Conservation (phyloP, 2,888 invertebrate genomes). For the Monopis laevigella region DNA sequence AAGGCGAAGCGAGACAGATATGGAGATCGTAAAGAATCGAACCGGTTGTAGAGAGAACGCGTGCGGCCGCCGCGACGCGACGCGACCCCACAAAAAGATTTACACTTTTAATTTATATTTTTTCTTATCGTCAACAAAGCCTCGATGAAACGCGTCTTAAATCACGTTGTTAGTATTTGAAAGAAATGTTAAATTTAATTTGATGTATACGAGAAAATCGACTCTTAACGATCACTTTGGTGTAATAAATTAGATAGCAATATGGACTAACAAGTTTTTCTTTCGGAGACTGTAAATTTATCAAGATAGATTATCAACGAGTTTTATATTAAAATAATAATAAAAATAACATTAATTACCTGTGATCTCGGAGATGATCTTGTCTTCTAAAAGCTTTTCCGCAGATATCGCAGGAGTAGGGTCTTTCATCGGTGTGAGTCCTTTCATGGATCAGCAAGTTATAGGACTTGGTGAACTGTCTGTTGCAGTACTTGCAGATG, state of each 20-base stretch:
- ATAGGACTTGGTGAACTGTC: conserved; percentile 98
- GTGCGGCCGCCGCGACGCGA: conserved; percentile 52
- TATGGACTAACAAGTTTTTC: neutral
- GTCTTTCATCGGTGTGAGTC: conserved; percentile 96
- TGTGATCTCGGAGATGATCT: conserved; percentile 92
- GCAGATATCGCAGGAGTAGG: conserved; percentile 96
- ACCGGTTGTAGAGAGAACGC: conserved; percentile 57
- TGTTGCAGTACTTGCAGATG: conserved; percentile 97
- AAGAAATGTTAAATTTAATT: conserved; percentile 42
- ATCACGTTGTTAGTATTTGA: conserved; percentile 50
- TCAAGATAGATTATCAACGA: neutral
- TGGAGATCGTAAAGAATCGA: conserved; percentile 61
- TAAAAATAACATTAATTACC: conserved; percentile 54
- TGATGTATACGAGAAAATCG: conserved; percentile 24
- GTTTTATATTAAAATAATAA: neutral
- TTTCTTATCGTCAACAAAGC: conserved; percentile 56
- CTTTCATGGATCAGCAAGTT: conserved; percentile 97
- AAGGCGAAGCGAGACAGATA: conserved; percentile 61
- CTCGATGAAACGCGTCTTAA: conserved; percentile 47
- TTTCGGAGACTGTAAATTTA: neutral
- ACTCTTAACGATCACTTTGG: conserved; percentile 1
- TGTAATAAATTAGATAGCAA: conserved; percentile 2
- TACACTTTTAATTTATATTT: conserved; percentile 50
- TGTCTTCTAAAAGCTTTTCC: conserved; percentile 95
- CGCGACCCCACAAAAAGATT: conserved; percentile 66